Percentiles rank a stretch among this genome's conserved stretches.
Conservation (phyloP, 2,797 vertebrate genomes). For the Craterocephalus amniculus region DNA sequence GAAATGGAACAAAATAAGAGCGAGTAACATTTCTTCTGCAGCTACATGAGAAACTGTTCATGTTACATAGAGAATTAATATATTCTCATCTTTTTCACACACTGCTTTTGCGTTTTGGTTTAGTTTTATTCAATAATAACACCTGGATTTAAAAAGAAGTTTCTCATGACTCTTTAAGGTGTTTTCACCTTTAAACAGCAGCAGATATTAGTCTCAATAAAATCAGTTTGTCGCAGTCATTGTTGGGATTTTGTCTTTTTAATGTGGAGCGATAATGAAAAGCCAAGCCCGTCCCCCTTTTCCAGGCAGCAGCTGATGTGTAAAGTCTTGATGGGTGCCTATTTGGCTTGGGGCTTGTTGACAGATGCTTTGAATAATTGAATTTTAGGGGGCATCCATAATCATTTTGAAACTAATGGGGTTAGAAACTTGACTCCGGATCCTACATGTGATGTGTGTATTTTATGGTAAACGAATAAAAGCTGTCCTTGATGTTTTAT, state of each 20-base stretch:
- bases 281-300: conserved; percentile 25
- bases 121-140: no score
- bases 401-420: conserved; percentile 42
- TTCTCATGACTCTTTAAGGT: background rate
- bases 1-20: background rate
- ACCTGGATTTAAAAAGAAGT: no score
- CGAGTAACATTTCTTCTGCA: background rate
- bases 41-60: background rate
- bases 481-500: background rate
- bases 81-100: no score
- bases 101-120: no score
- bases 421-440: conserved; percentile 39
- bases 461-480: no score
- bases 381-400: conserved; percentile 54
- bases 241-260: background rate
- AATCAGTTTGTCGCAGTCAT: background rate
- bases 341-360: conserved; percentile 49
- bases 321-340: conserved; percentile 34
- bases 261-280: background rate
- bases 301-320: conserved; percentile 21
- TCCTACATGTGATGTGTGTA: conserved; percentile 2
- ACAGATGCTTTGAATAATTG: conserved; percentile 57
- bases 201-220: background rate
- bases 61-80: background rate
- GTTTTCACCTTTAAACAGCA: no score